Evolutionary conservation across 2,888 invertebrate species (phyloP), one percentile per base, ranked within the genome.

Genomic region (Acanthopleura granulata): DNA sequence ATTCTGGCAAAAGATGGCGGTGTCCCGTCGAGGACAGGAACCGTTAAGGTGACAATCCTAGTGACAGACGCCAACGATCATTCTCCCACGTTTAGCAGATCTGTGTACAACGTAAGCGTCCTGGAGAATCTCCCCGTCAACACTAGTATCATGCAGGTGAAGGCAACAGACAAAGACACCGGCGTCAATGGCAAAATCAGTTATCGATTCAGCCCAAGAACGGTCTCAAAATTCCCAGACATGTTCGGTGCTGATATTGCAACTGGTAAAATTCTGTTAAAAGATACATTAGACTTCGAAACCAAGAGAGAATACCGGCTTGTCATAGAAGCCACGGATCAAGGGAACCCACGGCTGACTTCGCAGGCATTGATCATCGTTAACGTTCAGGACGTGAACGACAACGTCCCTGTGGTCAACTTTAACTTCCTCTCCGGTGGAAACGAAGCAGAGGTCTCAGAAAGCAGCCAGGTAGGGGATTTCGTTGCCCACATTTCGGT

Each of bases 321-420:
- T 14, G 81, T 81, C 25, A 82, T 85, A 18, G 86, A 85, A 72
- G 85, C 85, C 22, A 73, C 79, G 11, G 87, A 87, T 74, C 80
- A 80, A n/a, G 87, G 85, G 9, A 73, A 71, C 16, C 84, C 84
- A 15, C 84, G 84, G 12, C 77, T 83, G 49, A 82, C 82, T 15
- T 78, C 84, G n/a, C 82, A 85, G 72, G 82, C 85, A 15, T 80
- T 78, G 14, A 82, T 87, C 11, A 81, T 80, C 72, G 80, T 86
- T 0, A 83, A 81, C 29, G 94, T 98, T 14, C 95, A 96, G 86
- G 91, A 91, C 77, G 97, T 97, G 90, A 97, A 97, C 90, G 98
- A 98, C 90, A 97, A 97, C 89, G 97, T 97, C 9, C 97, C 98
- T 0, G 93, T 95, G 30, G 84, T 86, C 22, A 84, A 83, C 73